phyloP scores from a whole-genome alignment of 2,113 vertebrate genomes.

The Campylomormyrus tamandua region DNA sequence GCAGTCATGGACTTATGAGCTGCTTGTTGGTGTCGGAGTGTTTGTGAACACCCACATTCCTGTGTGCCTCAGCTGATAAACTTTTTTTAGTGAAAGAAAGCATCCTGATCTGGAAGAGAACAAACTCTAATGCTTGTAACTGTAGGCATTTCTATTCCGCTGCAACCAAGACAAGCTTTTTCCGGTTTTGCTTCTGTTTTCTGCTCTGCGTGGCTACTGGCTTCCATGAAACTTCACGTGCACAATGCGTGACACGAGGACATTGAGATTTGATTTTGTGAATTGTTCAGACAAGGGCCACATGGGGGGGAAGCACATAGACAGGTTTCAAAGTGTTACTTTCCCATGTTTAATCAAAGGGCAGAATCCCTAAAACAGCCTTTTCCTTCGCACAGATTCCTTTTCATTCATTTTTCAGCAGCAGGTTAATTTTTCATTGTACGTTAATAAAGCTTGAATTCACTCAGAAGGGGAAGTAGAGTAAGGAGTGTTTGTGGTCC shows the following conservation, averaged over 20 bases:
- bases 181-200: neutral
- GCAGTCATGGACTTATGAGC: neutral
- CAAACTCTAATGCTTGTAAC: neutral
- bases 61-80: neutral
- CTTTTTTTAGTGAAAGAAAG: neutral
- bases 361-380: constrained; percentile 38
- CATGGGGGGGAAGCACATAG: neutral
- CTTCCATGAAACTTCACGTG: neutral
- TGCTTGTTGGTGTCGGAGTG: neutral
- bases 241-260: neutral
- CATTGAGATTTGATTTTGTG: neutral
- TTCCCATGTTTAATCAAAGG: constrained; percentile 40
- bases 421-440: constrained; percentile 56
- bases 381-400: constrained; percentile 44
- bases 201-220: neutral
- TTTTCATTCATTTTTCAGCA: constrained; percentile 55
- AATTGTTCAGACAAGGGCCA: neutral
- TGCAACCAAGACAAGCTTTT: neutral
- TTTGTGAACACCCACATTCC: neutral
- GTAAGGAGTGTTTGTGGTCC: constrained; percentile 41
- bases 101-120: neutral
- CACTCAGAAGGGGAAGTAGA: constrained; percentile 38
- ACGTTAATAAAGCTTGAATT: constrained; percentile 54
- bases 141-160: neutral
- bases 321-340: constrained; percentile 15